phyloP scores from a whole-genome alignment of 2,888 invertebrate genomes.

The Stenodema calcarata region DNA sequence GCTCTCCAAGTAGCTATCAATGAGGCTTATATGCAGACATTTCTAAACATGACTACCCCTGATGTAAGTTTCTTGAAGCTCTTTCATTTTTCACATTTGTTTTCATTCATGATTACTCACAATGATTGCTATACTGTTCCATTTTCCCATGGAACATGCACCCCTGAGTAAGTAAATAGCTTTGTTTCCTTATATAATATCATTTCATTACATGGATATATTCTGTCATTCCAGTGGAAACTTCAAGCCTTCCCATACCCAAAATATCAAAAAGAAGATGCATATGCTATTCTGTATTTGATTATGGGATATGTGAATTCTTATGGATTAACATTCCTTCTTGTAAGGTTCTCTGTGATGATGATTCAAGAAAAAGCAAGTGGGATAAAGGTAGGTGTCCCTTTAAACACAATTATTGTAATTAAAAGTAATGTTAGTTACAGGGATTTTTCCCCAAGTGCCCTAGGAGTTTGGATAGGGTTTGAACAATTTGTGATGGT shows the following conservation, averaged over 20 bases:
- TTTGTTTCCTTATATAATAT: too few relatives aligned
- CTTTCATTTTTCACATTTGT: neutral
- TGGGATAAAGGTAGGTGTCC: conserved; percentile 65
- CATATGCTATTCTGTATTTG: conserved; percentile 50
- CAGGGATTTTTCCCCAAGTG: too few relatives aligned
- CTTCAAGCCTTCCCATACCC: conserved; percentile 54
- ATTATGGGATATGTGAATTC: conserved; percentile 59
- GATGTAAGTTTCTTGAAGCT: conserved; percentile 2
- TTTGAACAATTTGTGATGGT: too few relatives aligned
- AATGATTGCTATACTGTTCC: too few relatives aligned
- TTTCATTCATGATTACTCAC: too few relatives aligned
- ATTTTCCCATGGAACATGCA: too few relatives aligned
- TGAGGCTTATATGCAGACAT: conserved; percentile 21
- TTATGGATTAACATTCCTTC: conserved; percentile 64
- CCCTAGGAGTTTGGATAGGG: too few relatives aligned
- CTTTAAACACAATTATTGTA: too few relatives aligned
- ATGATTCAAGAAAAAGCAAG: conserved; percentile 65
- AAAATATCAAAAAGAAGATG: conserved; percentile 41
- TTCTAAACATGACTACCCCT: neutral
- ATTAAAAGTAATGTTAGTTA: too few relatives aligned
- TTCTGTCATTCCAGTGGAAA: conserved; percentile 42
- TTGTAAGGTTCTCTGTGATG: neutral
- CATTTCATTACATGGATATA: too few relatives aligned
- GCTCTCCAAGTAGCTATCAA: conserved; percentile 49
- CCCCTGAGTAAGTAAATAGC: too few relatives aligned